Evolutionary conservation across 2,113 vertebrate species (phyloP), one percentile per base, ranked within the genome.

Genomic region (Acrocephalus kingi): DNA sequence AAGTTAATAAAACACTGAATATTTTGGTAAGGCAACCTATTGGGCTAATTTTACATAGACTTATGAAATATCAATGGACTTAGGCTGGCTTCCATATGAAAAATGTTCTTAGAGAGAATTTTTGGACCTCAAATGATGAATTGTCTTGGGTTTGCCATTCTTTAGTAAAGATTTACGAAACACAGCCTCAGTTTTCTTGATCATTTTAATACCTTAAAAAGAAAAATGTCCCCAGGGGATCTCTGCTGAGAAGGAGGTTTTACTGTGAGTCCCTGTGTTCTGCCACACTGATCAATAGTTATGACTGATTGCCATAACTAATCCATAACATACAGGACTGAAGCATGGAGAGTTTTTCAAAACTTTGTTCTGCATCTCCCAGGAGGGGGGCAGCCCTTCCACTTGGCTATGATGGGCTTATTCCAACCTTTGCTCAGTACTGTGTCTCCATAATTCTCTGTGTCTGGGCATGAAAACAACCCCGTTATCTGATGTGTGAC

Each of bases 101-200:
- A 93, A 94, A 77, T 72, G 13, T 51, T 78, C 39, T 64, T 25
- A 35, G n/a, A 41, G 27, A 81, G 56, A 76, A 75, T 35, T 73
- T 51, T n/a, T 76, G 49, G 52, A 90, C 55, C 37, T 76, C 33
- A 73, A 46, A 71, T 72, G 74, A 85, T 66, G 49, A 77, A 85
- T 91, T 69, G 46, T 69, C 46, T 73, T 62, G 13, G 10, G 2
- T 79, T 93, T 94, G 22, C 28, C 31, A 18, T 89, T 90, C 46
- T 73, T 82, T 59, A 30, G 43, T 19, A 62, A 82, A 89, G 62
- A 93, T 66, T 85, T 94, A 51, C 58, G 87, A 89, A 91, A 63
- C 18, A 41, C 45, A 73, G 61, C 25, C 11, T 66, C 37, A 25
- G 25, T 73, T 89, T 89, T 23, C 62, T 84, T 62, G 33, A 79